phyloP scores from a whole-genome alignment of 2,113 vertebrate species.

The Haemorhous mexicanus region DNA sequence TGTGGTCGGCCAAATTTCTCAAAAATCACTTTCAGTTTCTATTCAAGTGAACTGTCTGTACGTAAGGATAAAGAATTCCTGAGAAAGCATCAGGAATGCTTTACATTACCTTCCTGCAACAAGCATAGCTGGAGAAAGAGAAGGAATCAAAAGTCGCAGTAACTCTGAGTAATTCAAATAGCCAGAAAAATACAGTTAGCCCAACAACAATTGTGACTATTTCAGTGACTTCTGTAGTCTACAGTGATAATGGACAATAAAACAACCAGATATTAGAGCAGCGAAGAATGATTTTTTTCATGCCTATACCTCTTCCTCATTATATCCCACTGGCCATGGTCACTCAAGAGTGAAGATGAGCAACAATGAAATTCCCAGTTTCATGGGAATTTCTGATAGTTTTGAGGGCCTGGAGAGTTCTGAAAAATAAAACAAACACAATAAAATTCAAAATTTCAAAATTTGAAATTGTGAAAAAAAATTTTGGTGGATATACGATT shows the following conservation, averaged over 20 bases:
- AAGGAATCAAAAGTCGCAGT: not conserved
- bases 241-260: not conserved
- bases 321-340: not conserved
- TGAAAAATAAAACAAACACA: not conserved
- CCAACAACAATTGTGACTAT: not conserved
- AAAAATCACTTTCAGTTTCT: not conserved
- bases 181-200: not conserved
- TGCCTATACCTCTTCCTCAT: not conserved
- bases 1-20: not conserved
- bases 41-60: too few species aligned
- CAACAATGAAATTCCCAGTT: not conserved
- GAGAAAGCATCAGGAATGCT: accelerated
- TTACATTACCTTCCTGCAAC: not conserved
- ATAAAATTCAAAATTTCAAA: not conserved
- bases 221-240: not conserved
- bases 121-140: not conserved
- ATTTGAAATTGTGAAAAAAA: not conserved
- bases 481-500: not conserved
- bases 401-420: accelerated
- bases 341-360: not conserved
- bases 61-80: not conserved
- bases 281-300: not conserved
- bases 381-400: not conserved
- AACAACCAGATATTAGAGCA: not conserved
- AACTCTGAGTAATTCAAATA: not conserved